Percentiles rank a stretch among this genome's conserved stretches.
phyloP scores from a whole-genome alignment of 2,797 vertebrate species.

The Saguinus oedipus region DNA sequence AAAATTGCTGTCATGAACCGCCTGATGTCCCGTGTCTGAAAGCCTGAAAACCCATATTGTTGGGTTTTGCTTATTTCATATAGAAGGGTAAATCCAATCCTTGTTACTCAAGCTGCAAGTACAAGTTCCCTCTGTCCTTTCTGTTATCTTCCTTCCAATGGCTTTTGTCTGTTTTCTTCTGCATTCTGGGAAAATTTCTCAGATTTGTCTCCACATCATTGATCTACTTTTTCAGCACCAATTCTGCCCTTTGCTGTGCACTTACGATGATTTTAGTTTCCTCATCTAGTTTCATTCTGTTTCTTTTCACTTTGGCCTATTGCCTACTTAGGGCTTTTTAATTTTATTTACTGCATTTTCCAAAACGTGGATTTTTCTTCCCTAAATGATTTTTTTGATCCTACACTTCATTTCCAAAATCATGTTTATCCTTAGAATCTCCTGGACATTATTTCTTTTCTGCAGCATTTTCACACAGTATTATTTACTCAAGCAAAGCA shows the following conservation, averaged over 20 bases:
- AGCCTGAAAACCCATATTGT: rapidly evolving
- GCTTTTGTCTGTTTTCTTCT: neutral
- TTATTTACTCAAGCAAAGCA: neutral
- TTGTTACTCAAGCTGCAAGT: neutral
- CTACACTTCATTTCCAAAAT: neutral
- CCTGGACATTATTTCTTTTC: neutral
- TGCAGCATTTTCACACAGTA: neutral
- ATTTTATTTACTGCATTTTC: neutral
- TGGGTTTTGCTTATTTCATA: neutral
- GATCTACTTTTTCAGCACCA: neutral
- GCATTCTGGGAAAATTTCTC: neutral
- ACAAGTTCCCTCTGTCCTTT: neutral
- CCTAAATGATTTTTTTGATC: neutral
- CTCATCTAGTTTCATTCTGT: neutral
- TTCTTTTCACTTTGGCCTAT: neutral
- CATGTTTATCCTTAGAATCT: neutral
- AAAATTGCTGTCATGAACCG: neutral
- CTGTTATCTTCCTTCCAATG: neutral
- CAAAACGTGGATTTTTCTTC: neutral
- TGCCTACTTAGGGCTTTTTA: neutral
- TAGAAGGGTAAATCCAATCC: neutral
- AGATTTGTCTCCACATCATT: rapidly evolving
- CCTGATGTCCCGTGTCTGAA: neutral
- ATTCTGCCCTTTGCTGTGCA: neutral
- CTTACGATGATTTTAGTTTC: neutral